Evolutionary conservation across 2,113 vertebrate genomes (phyloP).

Genomic region (Galbula dea): DNA sequence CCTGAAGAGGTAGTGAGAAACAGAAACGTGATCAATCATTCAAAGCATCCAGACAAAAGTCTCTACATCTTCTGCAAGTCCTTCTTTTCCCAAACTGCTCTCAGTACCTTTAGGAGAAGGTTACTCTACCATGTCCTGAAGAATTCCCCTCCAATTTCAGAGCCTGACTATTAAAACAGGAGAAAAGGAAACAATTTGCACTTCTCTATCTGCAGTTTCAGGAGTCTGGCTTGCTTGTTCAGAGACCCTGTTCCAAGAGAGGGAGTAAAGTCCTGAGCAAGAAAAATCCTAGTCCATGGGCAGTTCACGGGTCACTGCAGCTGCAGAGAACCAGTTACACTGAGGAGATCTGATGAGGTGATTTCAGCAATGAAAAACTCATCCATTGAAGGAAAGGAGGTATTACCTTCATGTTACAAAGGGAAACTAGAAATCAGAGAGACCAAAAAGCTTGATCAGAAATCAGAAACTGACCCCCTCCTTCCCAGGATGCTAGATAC

Average conservation of each 20-base stretch:
- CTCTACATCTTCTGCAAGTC: neutral
- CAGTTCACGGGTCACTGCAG: neutral
- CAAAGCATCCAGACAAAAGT: neutral
- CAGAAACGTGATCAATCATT: neutral
- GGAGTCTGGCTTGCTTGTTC: neutral
- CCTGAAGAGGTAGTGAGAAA: neutral
- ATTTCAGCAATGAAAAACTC: neutral
- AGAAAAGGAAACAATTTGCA: neutral
- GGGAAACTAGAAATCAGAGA: neutral
- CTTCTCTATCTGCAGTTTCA: neutral
- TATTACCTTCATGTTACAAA: neutral
- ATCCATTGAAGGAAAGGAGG: neutral
- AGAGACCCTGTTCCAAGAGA: neutral
- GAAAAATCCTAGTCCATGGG: neutral
- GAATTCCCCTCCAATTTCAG: neutral
- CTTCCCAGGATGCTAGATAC: neutral
- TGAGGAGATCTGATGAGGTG: neutral
- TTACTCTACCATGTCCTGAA: neutral
- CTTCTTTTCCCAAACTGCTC: neutral
- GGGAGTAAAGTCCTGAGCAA: neutral
- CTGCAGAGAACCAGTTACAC: neutral
- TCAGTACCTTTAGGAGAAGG: neutral
- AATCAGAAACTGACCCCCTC: neutral
- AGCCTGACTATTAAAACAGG: neutral
- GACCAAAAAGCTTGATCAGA: neutral